phyloP scores from a whole-genome alignment of 2,888 invertebrate genomes.

The Tetranychus piercei region DNA sequence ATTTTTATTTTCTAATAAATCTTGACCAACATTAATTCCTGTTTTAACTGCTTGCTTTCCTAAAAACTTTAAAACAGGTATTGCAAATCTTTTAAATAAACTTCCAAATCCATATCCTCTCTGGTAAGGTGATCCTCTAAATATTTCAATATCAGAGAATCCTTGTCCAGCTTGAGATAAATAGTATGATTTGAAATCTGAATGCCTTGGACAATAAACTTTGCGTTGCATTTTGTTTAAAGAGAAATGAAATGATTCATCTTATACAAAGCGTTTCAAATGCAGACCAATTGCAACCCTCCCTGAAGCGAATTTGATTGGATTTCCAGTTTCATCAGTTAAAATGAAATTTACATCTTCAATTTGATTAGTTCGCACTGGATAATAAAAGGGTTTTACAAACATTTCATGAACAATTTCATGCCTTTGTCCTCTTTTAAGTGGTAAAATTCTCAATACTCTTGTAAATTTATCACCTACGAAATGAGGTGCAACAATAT shows the following conservation, averaged over 20 bases:
- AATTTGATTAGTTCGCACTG: background rate
- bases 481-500: background rate
- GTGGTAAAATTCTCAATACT: background rate
- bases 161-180: conserved; percentile 5
- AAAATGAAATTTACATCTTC: background rate
- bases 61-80: background rate
- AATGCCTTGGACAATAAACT: background rate
- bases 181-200: conserved; percentile 3
- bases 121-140: conserved; percentile 6
- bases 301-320: background rate
- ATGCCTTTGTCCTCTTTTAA: too few relatives aligned
- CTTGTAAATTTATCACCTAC: background rate
- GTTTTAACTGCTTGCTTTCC: background rate
- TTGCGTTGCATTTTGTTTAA: too few relatives aligned
- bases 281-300: background rate
- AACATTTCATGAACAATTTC: background rate
- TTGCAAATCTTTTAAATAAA: background rate
- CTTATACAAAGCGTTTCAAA: background rate
- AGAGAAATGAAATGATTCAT: too few relatives aligned
- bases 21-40: background rate
- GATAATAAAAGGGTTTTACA: background rate
- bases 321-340: background rate
- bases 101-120: conserved; percentile 13
- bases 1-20: background rate
- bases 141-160: background rate